Percentiles rank a stretch among this genome's conserved stretches.
Conservation (phyloP, 1,140 invertebrate species). For the Neodiprion virginianus region DNA sequence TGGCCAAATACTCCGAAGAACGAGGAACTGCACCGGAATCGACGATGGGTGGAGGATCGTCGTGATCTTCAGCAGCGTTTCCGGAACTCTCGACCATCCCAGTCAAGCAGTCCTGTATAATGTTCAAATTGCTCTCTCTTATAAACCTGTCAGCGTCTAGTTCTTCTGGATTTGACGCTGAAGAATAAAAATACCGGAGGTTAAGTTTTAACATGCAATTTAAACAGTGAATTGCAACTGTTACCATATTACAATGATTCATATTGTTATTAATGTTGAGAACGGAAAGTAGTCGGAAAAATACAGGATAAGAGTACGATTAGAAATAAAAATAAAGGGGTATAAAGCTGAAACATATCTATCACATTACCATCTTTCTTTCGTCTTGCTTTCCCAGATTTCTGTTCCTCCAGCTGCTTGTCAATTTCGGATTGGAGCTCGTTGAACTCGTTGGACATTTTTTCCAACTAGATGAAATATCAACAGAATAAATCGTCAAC, state of each 20-base stretch:
- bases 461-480: slow-evolving; percentile 42
- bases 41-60: slow-evolving; percentile 7
- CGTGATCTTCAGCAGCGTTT: slow-evolving; percentile 37
- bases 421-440: slow-evolving; percentile 80
- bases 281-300: neutral
- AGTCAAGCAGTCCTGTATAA: slow-evolving; percentile 60
- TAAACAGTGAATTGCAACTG: neutral
- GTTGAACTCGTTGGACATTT: slow-evolving; percentile 66
- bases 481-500: no score
- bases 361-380: slow-evolving; percentile 37
- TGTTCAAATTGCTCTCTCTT: slow-evolving; percentile 64
- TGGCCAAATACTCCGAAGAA: neutral
- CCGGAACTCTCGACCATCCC: slow-evolving; percentile 25
- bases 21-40: neutral
- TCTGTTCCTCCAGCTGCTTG: slow-evolving; percentile 70
- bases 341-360: slow-evolving; percentile 23
- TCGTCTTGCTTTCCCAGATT: slow-evolving; percentile 61
- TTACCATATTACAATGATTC: neutral
- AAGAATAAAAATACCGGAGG: neutral
- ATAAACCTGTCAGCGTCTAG: slow-evolving; percentile 65
- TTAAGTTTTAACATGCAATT: neutral
- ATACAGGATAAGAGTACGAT: slow-evolving; percentile 3
- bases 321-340: neutral
- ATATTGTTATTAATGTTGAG: no score
- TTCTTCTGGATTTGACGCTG: slow-evolving; percentile 42